Conservation (phyloP, 2,888 invertebrate species). For the Tenthredo notha region DNA sequence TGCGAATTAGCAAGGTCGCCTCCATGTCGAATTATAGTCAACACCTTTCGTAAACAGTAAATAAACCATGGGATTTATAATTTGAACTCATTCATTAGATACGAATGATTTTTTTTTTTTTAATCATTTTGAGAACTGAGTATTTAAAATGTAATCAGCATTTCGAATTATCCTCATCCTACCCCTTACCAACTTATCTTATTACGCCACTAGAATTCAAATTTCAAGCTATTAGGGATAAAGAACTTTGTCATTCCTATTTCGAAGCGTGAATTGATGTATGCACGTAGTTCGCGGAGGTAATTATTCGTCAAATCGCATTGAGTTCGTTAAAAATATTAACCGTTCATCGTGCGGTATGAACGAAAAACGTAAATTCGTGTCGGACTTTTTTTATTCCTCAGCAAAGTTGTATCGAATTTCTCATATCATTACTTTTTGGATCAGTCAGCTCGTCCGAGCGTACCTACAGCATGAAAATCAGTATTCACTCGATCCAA, state of each 20-base stretch:
- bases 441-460: neutral
- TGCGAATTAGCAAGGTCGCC: constrained; percentile 42
- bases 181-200: neutral
- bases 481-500: neutral
- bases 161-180: neutral
- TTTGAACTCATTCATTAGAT: neutral
- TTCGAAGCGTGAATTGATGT: neutral
- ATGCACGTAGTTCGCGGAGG: neutral
- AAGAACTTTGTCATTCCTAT: neutral
- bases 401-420: neutral
- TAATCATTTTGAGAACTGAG: neutral
- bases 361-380: constrained; percentile 9
- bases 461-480: constrained; percentile 7
- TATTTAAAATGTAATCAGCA: neutral
- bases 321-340: neutral
- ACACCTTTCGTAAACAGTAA: neutral
- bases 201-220: neutral
- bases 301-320: neutral
- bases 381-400: constrained; percentile 20
- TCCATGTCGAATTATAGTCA: neutral
- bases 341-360: constrained; percentile 17
- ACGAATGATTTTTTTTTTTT: neutral
- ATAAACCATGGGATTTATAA: neutral
- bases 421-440: neutral
- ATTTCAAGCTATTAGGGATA: neutral